Base-by-base conservation (phyloP, 1,140 invertebrate genomes). In the Pollicipes pollicipes region DNA sequence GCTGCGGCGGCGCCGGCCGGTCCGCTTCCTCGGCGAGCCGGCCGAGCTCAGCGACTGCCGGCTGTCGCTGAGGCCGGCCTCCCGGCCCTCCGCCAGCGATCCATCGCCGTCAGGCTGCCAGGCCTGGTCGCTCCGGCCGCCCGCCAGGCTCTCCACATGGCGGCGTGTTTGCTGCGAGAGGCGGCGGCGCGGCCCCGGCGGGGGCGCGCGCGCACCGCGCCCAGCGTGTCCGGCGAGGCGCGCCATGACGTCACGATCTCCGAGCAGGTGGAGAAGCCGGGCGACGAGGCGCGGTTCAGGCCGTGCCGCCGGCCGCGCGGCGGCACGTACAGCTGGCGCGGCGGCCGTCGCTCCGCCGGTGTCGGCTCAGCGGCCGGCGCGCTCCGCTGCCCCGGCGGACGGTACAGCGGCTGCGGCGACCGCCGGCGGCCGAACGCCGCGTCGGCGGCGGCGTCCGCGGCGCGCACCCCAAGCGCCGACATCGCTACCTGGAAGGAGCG, bases 231-330 rank as follows among this genome's bases (percentile, higher is more conserved):
- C 45, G 76, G 88, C 88, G 76, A 93, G 89, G 73, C 91, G 88
- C 6, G 86, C 83, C 8, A 90, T 87, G 76, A 95, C 94, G 79
- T 90, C 89, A 75, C 90, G 94, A 37, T 94, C 87, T 79, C 95
- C 91, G 32, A 95, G 79, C 21, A 95, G 87, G 77, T 93, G 89
- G 0, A 83, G 85, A 76, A 87, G 89, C 72, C 28, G 3, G 37
- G 29, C 17, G 45, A 58, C 6, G 37, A 30, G 70, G 37, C 28
- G 35, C 27, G 30, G 58, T 64, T 70, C 26, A 45, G 45, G 17
- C 30, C 30, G 32, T 29, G 73, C 4, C 64, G 66, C 1, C 30
- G 45, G 30, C 45, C 31, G 45, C 35, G 67, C 28, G 29, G 68
- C 17, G 70, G 35, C 30, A 75, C 64, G 67, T 45, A 70, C 63